Conservation (phyloP, 2,888 invertebrate species). For the Nemapogon koenigi region DNA sequence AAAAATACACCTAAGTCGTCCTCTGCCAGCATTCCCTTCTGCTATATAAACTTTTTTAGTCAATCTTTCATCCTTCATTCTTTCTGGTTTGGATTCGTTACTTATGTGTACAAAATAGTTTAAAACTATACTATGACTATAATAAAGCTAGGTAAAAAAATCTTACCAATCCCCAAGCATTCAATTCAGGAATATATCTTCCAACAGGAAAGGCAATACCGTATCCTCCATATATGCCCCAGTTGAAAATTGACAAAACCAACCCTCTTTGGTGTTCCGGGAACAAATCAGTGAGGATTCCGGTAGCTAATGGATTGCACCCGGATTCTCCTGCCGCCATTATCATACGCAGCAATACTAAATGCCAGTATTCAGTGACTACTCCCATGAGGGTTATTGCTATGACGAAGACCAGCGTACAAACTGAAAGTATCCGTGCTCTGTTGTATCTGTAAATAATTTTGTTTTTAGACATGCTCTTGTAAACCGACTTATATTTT, state of each 20-base stretch:
- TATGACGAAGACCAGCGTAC: slow-evolving; percentile 80
- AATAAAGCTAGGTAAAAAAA: neutral
- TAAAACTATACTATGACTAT: neutral
- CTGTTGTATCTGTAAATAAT: slow-evolving; percentile 66
- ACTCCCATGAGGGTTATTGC: slow-evolving; percentile 87
- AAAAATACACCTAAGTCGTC: no score
- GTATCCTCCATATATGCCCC: slow-evolving; percentile 95
- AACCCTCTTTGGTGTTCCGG: slow-evolving; percentile 82
- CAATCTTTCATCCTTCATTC: no score
- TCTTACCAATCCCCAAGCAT: slow-evolving; percentile 76
- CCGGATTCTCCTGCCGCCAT: slow-evolving; percentile 89
- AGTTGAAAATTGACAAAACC: slow-evolving; percentile 92
- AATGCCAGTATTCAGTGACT: slow-evolving; percentile 88
- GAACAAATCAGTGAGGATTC: slow-evolving; percentile 82
- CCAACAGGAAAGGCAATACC: slow-evolving; percentile 93
- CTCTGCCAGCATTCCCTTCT: no score
- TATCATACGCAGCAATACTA: slow-evolving; percentile 83
- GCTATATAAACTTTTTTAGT: no score
- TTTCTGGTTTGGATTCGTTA: no score
- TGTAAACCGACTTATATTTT: no score
- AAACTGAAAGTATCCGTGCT: slow-evolving; percentile 75
- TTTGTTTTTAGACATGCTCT: no score
- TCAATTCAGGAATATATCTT: slow-evolving; percentile 77
- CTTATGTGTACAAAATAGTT: neutral
- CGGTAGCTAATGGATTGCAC: slow-evolving; percentile 86